Conservation (phyloP, 2,888 invertebrate genomes). For the Rhagium mordax region DNA sequence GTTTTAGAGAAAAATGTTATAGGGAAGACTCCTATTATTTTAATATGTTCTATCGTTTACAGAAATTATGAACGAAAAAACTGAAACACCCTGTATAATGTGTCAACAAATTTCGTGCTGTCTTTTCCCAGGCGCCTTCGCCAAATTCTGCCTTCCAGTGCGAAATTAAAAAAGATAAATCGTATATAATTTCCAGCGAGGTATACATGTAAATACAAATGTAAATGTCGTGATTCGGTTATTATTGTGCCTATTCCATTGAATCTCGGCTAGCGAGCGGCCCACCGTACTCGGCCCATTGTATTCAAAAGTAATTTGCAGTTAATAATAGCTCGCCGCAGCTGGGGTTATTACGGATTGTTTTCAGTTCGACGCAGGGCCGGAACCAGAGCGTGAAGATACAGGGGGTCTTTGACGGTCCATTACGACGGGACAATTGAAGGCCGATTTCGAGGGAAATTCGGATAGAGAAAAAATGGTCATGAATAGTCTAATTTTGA, state of each 20-base stretch:
- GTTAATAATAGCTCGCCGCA: conserved; percentile 29
- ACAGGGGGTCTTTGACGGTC: background rate
- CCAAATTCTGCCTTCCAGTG: no score
- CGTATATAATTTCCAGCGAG: background rate
- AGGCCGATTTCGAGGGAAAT: conserved; percentile 4
- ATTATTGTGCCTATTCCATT: conserved; percentile 23
- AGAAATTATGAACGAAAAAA: no score
- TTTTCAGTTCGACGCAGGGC: conserved; percentile 8
- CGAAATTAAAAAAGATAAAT: no score
- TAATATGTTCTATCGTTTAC: no score
- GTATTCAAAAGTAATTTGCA: conserved; percentile 29
- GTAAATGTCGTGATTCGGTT: conserved; percentile 7
- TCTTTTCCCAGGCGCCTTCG: no score
- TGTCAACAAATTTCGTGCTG: no score
- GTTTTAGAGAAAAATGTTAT: no score
- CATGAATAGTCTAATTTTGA: no score
- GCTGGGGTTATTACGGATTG: conserved; percentile 29
- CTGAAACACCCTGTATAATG: no score
- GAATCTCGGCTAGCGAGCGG: conserved; percentile 13
- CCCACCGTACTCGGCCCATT: conserved; percentile 15
- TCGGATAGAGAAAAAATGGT: no score
- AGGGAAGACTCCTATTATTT: no score
- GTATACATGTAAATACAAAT: background rate
- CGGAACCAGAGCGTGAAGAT: background rate
- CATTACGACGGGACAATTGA: background rate